Percentiles rank a stretch among this genome's conserved stretches.
These are phyloP conservation scores for Parauchenoglanis ngamensis DNA, from an alignment of 2,797 vertebrate species.

Conservation along the genomic window DNA sequence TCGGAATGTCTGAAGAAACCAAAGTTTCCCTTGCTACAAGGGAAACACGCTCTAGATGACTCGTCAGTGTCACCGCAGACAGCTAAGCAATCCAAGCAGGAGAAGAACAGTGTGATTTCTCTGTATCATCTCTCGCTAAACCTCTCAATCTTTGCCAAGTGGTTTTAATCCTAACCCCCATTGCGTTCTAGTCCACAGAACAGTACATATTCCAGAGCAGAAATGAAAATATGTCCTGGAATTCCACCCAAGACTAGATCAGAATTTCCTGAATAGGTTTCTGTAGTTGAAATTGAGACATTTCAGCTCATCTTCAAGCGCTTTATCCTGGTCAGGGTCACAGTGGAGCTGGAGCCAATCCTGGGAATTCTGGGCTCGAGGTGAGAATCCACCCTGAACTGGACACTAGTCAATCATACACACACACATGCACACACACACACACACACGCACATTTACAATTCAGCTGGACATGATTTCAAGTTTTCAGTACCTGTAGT, in stretches of 20 bases:
- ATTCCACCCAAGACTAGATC: neutral
- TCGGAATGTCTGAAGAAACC: conserved; percentile 53
- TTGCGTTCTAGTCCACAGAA: neutral
- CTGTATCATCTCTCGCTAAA: neutral
- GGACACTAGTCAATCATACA: neutral
- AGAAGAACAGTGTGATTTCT: conserved; percentile 7
- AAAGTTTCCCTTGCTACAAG: conserved; percentile 59
- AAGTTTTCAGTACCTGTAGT: neutral
- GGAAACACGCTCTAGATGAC: conserved; percentile 57
- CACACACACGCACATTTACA: too few species aligned
- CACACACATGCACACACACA: neutral
- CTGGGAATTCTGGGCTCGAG: neutral
- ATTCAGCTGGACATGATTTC: too few species aligned
- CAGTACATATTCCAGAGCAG: neutral
- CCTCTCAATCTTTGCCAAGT: neutral
- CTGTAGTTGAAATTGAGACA: neutral
- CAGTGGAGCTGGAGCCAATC: neutral
- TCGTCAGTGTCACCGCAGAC: conserved; percentile 2
- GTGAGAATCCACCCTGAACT: neutral
- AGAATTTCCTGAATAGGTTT: neutral
- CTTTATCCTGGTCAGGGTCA: neutral
- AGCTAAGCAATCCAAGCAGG: conserved; percentile 12
- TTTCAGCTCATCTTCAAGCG: neutral
- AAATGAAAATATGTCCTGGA: neutral
- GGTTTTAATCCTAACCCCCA: neutral